Evolutionary conservation across 2,888 invertebrate genomes (phyloP), one percentile per base, ranked within the genome.

Genomic region (Netelia fuscicornis): DNA sequence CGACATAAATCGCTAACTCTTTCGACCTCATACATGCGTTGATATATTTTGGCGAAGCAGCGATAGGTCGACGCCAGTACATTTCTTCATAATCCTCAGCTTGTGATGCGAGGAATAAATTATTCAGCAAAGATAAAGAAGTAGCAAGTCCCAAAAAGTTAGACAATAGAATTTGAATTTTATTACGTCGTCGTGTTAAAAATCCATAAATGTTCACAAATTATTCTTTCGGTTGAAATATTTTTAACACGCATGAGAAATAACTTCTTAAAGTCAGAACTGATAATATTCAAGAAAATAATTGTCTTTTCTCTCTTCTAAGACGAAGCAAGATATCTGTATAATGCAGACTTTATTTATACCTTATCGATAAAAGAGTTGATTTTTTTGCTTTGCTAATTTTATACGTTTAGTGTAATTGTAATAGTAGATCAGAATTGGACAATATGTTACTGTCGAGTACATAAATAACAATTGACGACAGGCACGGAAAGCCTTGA

Each of bases 401-500:
- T 42, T 0, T n/a, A 37, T 37, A 37, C 13, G 10, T 71, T 23
- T 10, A 48, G 52, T 25, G 23, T 48, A 60, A 60, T 17, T 23
- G 13, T 0, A 68, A 68, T 77, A 13, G 20, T 8, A 8, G 42
- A 13, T 54, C 6, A n/a, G n/a, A 37, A 42, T 17, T 17, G n/a
- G 9, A 58, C 37, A 20, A 42, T 71, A 65, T 72, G 25, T 65
- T 25, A 20, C 65, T 30, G 44, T 60, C 10, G 70, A 71, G 13
- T 13, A 37, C 25, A 65, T 54, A 62, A 37, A 48, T 5, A 10
- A 48, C 58, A 65, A 76, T 56, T 79, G 30, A 64, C 54, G 71
- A 65, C 5, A 52, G 37, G 65, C 42, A 23, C 56, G 37, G 68
- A 78, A 78, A 23, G 17, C 58, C 44, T 60, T 25, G 71, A 54